phyloP scores from a whole-genome alignment of 1,140 invertebrate genomes.

The Riptortus pedestris region DNA sequence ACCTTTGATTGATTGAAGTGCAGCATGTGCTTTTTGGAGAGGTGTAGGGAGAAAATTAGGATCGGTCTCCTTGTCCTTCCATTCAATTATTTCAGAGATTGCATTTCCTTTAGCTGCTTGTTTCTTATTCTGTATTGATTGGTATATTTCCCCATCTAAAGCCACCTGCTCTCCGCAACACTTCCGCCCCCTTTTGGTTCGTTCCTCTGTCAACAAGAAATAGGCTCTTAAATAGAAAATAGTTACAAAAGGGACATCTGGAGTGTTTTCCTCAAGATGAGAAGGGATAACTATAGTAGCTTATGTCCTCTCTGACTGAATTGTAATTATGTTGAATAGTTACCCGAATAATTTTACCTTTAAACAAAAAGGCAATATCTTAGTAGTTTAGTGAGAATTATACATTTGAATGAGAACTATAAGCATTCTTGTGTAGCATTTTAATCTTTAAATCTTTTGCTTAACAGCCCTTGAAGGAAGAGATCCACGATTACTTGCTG shows the following conservation, averaged over 20 bases:
- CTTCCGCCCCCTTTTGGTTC: neutral
- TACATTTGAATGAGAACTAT: too few relatives aligned
- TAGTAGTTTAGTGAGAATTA: too few relatives aligned
- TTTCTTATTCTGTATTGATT: conserved; percentile 6
- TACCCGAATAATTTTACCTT: too few relatives aligned
- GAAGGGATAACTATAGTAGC: too few relatives aligned
- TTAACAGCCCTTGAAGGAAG: too few relatives aligned
- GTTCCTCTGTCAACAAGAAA: neutral
- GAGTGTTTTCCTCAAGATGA: neutral
- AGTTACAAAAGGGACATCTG: neutral
- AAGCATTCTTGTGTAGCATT: too few relatives aligned
- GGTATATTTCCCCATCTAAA: neutral
- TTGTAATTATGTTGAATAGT: too few relatives aligned
- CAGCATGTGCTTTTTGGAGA: neutral
- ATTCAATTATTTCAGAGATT: neutral
- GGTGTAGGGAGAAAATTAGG: neutral
- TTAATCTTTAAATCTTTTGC: too few relatives aligned
- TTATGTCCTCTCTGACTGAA: too few relatives aligned
- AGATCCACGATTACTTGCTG: too few relatives aligned
- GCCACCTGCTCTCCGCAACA: conserved; percentile 9
- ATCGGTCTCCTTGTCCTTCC: conserved; percentile 10
- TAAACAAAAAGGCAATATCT: too few relatives aligned
- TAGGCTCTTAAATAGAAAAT: neutral
- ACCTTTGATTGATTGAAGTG: neutral
- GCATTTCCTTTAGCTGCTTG: neutral